These are phyloP conservation scores for Aptenodytes forsteri DNA, from an alignment of 2,113 vertebrate genomes.

Conservation along the genomic window DNA sequence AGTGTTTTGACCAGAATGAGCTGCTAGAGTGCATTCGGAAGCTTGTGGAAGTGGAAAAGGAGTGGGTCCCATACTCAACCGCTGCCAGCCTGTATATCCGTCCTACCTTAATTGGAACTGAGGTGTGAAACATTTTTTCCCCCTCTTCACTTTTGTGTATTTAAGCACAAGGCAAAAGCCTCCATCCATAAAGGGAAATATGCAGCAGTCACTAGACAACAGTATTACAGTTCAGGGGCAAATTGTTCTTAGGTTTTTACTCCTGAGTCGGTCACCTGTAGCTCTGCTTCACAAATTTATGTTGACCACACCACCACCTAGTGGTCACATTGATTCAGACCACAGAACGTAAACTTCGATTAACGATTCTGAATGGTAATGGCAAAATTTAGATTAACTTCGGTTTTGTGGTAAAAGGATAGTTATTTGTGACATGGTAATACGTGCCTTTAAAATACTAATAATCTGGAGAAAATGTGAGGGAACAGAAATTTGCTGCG, in stretches of 20 bases:
- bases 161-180: background rate
- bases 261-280: background rate
- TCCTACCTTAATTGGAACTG: slow-evolving; percentile 85
- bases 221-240: too few relatives aligned
- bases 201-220: background rate
- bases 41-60: slow-evolving; percentile 86
- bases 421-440: background rate
- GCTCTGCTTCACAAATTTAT: background rate
- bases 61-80: slow-evolving; percentile 85
- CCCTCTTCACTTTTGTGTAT: background rate
- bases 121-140: slow-evolving; percentile 63
- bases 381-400: background rate
- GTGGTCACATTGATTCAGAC: background rate
- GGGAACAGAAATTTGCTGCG: background rate
- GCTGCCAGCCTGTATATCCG: slow-evolving; percentile 87
- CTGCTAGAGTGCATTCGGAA: slow-evolving; percentile 86
- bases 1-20: slow-evolving; percentile 86
- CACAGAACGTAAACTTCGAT: background rate
- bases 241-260: background rate
- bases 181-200: background rate
- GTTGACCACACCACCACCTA: slow-evolving; percentile 43
- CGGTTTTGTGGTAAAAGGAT: background rate
- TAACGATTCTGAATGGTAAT: fast-evolving
- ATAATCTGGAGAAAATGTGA: fast-evolving
- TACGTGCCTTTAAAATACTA: background rate